phyloP scores from a whole-genome alignment of 2,113 vertebrate genomes.

The Pelvicachromis taeniatus region DNA sequence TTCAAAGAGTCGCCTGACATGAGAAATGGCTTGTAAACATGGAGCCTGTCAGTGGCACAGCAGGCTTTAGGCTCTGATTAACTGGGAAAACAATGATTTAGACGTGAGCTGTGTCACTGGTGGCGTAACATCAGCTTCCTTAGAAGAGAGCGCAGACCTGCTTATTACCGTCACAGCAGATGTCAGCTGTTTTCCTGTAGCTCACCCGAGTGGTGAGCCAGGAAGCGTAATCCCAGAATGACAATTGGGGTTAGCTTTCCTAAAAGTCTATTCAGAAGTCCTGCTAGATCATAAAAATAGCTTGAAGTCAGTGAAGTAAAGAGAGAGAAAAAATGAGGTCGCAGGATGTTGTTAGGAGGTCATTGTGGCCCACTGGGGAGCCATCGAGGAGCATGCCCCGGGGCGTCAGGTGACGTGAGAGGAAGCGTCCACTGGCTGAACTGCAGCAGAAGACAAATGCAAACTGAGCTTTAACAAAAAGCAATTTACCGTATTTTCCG shows the following conservation, averaged over 20 bases:
- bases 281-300: slow-evolving; percentile 72
- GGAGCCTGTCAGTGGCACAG: not conserved
- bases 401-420: not conserved
- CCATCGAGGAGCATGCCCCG: slow-evolving; percentile 33
- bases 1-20: slow-evolving; percentile 54
- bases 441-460: not conserved
- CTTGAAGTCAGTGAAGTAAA: slow-evolving; percentile 60
- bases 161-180: not conserved
- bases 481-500: too few relatives aligned
- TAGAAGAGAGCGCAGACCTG: not conserved
- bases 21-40: slow-evolving; percentile 34
- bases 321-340: slow-evolving; percentile 35
- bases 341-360: slow-evolving; percentile 69
- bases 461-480: not conserved
- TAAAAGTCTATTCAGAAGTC: slow-evolving; percentile 21
- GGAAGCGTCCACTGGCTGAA: not conserved
- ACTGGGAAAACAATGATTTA: slow-evolving; percentile 26
- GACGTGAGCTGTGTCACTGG: not conserved
- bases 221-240: not conserved
- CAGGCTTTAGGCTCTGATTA: slow-evolving; percentile 41
- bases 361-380: slow-evolving; percentile 43
- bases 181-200: not conserved
- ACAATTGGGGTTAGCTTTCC: slow-evolving; percentile 35
- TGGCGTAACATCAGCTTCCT: not conserved
- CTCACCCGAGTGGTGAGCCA: slow-evolving; percentile 2